Conservation (phyloP, 2,797 vertebrate species). For the Mormyrops boulengeri region DNA sequence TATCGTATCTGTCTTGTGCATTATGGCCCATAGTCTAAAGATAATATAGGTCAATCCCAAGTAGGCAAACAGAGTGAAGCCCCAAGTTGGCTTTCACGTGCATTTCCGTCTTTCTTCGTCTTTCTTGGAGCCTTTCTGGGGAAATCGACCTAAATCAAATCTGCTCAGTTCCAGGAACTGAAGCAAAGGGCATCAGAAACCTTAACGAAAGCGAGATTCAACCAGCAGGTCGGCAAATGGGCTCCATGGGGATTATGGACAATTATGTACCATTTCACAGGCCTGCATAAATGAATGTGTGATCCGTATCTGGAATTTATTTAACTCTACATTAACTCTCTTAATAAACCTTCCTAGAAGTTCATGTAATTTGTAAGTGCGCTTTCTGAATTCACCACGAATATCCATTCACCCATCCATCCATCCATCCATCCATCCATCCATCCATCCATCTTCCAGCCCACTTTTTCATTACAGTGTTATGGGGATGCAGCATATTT, state of each 20-base stretch:
- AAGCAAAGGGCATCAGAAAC: background rate
- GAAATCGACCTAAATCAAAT: background rate
- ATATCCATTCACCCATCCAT: background rate
- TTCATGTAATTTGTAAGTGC: background rate
- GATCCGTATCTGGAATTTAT: background rate
- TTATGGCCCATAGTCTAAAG: background rate
- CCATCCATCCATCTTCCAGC: background rate
- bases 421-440: background rate
- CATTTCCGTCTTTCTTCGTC: background rate
- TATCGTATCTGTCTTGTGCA: background rate
- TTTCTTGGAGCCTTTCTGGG: background rate
- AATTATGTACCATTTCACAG: slow-evolving; percentile 1
- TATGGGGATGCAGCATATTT: background rate
- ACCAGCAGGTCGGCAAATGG: background rate
- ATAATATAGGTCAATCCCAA: background rate
- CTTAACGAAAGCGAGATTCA: background rate
- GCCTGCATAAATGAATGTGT: background rate
- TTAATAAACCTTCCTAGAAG: background rate
- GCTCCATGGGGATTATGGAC: background rate
- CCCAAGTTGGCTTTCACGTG: background rate
- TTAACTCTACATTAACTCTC: background rate
- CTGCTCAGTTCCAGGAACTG: background rate
- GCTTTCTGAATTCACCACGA: background rate
- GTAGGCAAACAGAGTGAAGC: background rate
- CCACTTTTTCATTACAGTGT: background rate